phyloP scores from a whole-genome alignment of 2,888 invertebrate species.

The Athalia rosae region DNA sequence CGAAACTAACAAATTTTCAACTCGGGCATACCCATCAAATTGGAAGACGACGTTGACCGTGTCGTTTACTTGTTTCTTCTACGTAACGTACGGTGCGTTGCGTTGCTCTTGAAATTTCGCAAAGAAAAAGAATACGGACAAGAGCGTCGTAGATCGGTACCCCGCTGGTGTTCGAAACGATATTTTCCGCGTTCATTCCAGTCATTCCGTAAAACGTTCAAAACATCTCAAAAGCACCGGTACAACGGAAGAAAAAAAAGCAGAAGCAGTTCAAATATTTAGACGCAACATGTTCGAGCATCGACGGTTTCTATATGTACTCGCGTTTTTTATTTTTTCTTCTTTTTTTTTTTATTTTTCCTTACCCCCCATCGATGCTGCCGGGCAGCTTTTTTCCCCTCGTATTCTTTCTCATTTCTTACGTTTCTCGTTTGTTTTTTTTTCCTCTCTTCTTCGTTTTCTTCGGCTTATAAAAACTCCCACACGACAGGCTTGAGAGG shows the following conservation, averaged over 20 bases:
- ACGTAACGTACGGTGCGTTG: no score
- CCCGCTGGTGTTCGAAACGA: not conserved
- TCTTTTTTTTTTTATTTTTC: conserved; percentile 29
- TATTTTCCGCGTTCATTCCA: conserved; percentile 26
- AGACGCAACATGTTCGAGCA: conserved; percentile 14
- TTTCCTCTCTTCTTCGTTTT: conserved; percentile 34
- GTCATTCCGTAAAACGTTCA: conserved; percentile 24
- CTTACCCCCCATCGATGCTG: not conserved
- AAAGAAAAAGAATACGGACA: not conserved
- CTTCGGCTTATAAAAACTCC: conserved; percentile 40
- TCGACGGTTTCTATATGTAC: conserved; percentile 4
- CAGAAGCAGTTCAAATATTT: not conserved
- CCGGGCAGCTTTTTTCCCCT: conserved; percentile 56
- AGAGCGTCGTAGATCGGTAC: not conserved
- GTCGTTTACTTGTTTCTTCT: no score
- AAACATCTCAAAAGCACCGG: conserved; percentile 19
- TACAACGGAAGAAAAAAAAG: no score
- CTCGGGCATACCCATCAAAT: no score
- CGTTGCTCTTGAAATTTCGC: no score
- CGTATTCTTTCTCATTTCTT: conserved; percentile 54
- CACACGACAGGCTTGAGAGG: conserved; percentile 8
- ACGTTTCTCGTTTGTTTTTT: conserved; percentile 46
- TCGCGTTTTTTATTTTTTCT: conserved; percentile 39
- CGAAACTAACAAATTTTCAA: no score
- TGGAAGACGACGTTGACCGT: no score